Evolutionary conservation across 1,140 invertebrate species (phyloP).

Genomic region (Tribolium castaneum): DNA sequence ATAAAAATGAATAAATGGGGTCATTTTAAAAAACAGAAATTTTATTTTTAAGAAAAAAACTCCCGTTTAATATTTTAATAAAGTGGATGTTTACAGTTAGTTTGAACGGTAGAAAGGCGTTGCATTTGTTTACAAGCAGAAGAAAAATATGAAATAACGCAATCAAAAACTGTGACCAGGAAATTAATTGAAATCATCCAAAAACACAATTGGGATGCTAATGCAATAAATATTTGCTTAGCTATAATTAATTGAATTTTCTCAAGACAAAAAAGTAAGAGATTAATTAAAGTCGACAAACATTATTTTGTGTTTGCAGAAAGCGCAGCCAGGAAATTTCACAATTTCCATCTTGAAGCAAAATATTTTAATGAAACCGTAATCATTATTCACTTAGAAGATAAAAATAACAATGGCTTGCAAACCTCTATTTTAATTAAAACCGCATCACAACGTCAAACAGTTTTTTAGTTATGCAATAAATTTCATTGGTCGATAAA

Average conservation of each 20-base stretch:
- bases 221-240: conserved; percentile 15
- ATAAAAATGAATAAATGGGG: background rate
- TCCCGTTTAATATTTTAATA: background rate
- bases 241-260: conserved; percentile 29
- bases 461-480: conserved; percentile 17
- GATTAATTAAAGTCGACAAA: conserved; percentile 41
- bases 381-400: conserved; percentile 34
- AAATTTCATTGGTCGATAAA: conserved; percentile 28
- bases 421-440: conserved; percentile 32
- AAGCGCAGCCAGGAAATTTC: conserved; percentile 2
- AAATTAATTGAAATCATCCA: background rate
- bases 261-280: conserved; percentile 20
- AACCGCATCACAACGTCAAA: conserved; percentile 23
- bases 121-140: background rate
- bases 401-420: conserved; percentile 22
- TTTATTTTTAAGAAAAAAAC: background rate
- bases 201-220: background rate
- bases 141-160: background rate
- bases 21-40: background rate
- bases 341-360: conserved; percentile 14
- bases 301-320: conserved; percentile 36
- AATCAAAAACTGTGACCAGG: background rate
- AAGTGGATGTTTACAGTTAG: background rate
- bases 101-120: background rate
- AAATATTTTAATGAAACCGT: conserved; percentile 31